A percentile compares a stretch with the other conserved stretches of the same genome.
Conservation (phyloP, 2,888 invertebrate genomes). For the Leptinotarsa rubiginosa region DNA sequence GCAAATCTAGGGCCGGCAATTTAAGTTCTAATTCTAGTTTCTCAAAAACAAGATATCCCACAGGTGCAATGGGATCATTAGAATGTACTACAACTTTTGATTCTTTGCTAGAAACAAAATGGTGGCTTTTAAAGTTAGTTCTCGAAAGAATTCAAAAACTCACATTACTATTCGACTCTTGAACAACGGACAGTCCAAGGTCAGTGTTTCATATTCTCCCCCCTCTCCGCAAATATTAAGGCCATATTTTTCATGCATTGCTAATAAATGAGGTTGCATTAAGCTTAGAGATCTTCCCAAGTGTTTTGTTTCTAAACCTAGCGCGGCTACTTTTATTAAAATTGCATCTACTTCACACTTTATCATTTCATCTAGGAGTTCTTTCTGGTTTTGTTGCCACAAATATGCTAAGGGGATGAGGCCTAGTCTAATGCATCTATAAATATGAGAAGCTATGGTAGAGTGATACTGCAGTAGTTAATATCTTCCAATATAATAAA, state of each 20-base stretch:
- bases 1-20: slow-evolving; percentile 65
- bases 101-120: slow-evolving; percentile 75
- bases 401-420: slow-evolving; percentile 91
- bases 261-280: slow-evolving; percentile 86
- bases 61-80: slow-evolving; percentile 93
- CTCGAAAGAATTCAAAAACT: slow-evolving; percentile 66
- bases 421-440: slow-evolving; percentile 89
- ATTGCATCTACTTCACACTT: slow-evolving; percentile 91
- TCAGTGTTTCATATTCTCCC: slow-evolving; percentile 98
- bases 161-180: slow-evolving; percentile 89
- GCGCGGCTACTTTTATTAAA: slow-evolving; percentile 93
- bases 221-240: slow-evolving; percentile 98
- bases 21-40: slow-evolving; percentile 83
- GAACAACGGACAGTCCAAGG: slow-evolving; percentile 96
- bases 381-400: slow-evolving; percentile 96
- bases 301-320: slow-evolving; percentile 91
- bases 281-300: slow-evolving; percentile 87
- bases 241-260: slow-evolving; percentile 94
- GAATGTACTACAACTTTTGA: slow-evolving; percentile 90
- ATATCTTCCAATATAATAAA: not conserved
- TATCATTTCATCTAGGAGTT: slow-evolving; percentile 97
- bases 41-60: slow-evolving; percentile 91
- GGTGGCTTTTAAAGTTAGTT: not conserved
- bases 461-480: not conserved
- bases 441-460: slow-evolving; percentile 24